Conservation (phyloP, 2,113 vertebrate species). For the Sylvilagus bachmani region DNA sequence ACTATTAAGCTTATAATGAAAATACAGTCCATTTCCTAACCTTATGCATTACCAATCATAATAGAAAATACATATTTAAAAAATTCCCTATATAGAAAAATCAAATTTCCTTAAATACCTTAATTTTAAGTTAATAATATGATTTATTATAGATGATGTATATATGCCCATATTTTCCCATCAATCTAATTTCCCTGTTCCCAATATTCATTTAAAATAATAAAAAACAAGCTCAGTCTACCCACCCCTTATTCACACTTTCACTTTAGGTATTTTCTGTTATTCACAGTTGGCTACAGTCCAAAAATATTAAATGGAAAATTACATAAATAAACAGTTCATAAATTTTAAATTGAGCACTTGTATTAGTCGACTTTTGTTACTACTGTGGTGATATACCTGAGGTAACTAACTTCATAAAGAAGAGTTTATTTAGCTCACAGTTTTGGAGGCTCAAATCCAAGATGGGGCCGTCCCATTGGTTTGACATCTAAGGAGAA, state of each 20-base stretch:
- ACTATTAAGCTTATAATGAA: background rate
- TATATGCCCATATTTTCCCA: background rate
- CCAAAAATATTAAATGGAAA: background rate
- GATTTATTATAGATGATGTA: background rate
- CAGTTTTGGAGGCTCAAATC: no score
- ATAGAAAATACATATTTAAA: background rate
- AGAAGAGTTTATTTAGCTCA: no score
- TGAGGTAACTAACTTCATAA: no score
- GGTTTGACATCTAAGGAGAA: no score
- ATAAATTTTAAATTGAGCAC: background rate
- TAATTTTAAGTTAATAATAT: background rate
- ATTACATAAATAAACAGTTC: background rate
- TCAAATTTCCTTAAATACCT: background rate
- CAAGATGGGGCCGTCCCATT: no score
- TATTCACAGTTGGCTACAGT: no score
- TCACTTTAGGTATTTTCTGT: background rate
- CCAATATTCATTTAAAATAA: background rate
- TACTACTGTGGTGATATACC: no score
- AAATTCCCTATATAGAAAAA: conserved; percentile 21
- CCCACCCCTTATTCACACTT: background rate
- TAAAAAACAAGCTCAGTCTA: background rate
- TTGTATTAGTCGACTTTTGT: no score
- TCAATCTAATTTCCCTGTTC: background rate
- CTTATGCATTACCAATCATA: background rate
- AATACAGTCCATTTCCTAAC: background rate